Evolutionary conservation across 1,140 invertebrate genomes (phyloP).

Genomic region (Anastrepha ludens): DNA sequence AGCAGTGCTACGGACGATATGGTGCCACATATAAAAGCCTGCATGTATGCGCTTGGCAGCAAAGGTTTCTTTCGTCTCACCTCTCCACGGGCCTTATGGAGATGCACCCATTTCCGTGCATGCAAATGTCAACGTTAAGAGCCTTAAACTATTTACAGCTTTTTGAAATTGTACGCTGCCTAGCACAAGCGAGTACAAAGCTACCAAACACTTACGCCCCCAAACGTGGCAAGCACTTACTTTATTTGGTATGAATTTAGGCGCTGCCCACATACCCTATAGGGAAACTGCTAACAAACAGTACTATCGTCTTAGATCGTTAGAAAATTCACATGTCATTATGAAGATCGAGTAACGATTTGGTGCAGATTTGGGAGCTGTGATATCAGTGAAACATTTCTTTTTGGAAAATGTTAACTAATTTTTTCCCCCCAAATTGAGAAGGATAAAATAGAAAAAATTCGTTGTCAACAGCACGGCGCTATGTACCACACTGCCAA

Average conservation of each 20-base stretch:
- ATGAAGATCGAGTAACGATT: no score
- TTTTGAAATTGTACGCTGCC: not conserved
- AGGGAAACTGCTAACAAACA: no score
- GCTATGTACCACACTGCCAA: no score
- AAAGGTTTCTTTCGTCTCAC: not conserved
- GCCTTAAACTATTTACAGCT: slow-evolving; percentile 4
- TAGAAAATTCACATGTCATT: no score
- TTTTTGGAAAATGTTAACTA: no score
- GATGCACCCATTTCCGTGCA: not conserved
- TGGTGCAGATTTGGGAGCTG: no score
- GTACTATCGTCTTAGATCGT: no score
- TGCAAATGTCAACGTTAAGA: slow-evolving; percentile 6
- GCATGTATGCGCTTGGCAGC: not conserved
- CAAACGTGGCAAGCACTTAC: not conserved
- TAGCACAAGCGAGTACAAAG: not conserved
- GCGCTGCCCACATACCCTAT: not conserved
- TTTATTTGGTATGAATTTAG: slow-evolving; percentile 13
- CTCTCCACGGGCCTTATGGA: not conserved
- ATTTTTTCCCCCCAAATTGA: no score
- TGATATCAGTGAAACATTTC: no score
- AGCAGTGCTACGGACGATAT: no score
- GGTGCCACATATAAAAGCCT: not conserved
- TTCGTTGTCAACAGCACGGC: no score
- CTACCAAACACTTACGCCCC: not conserved
- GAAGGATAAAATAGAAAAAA: no score